Base-by-base conservation (phyloP, 1,140 invertebrate genomes). In the Drosophila cardini region DNA sequence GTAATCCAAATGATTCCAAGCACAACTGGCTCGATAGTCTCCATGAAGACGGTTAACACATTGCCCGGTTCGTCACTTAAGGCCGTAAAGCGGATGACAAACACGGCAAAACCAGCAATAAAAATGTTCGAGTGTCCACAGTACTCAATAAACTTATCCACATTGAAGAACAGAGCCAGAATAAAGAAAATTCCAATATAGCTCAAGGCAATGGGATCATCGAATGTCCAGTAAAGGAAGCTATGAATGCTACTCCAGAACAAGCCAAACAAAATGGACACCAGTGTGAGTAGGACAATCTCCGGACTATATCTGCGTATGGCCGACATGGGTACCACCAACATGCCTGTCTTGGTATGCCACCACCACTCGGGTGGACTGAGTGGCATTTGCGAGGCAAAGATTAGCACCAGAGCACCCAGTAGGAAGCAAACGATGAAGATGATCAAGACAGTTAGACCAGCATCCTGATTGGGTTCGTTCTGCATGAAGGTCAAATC, bases 1-100 rank as follows among this genome's bases (percentile, higher is more conserved):
- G 97, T 96, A 16, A 97, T 95, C 95, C 96, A 97, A 93, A 97
- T 95, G 11, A 98, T 92, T 61, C 96, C 96, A 72, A 97, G 93
- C 0, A 96, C 96, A 76, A 97, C 95, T 9, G 96, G 94, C 93
- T 98, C 96, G 69, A 97, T 92, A 9, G 94, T 92, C 91, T 97
- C 96, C 74, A 95, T 95, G 8, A 95, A 91, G 11, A 97, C 83
- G 0, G 95, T 93, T 93, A 95, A 94, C 92, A 94, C 95, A 43
- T 96, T 94, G 13, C 52, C 65, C 7, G 94, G 93, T 1, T 93
- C 89, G 21, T 96, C 94, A n/a, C 95, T 95, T 70, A 97, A 92
- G 46, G 94, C 95, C 36, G 95, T 94, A 80, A 96, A 97, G 63
- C 95, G 93, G 32, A 97, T 92, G 43, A 96, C 96, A 91, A 96